Base-by-base conservation (phyloP, 2,113 vertebrate genomes). In the Suricata suricatta region DNA sequence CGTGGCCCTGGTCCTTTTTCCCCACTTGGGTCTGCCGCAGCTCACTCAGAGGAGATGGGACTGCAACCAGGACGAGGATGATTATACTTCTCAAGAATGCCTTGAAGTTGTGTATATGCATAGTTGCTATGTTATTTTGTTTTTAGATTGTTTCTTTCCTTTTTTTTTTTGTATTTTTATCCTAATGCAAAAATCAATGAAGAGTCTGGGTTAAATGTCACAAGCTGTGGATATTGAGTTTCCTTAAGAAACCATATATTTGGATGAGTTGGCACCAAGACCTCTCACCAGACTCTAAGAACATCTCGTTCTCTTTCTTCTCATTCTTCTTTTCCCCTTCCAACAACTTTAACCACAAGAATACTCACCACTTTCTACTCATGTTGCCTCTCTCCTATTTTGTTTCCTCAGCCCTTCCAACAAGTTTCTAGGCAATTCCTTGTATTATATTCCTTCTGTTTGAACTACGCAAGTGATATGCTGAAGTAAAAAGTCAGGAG, bases 231-330 rank as follows among this genome's bases (percentile, higher is more conserved):
- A 41, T 90, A 96, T 98, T 96, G 76, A 60, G 41, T 97, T 98
- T 97, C 97, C 52, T 41, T 82, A 82, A 90, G 96, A 97, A 97
- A 92, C 92, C 80, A 72, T 93, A 76, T 95, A 90, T 84, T 94
- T 96, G 96, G 93, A 85, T 90, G 52, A 96, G 21, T 90, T 96
- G 90, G 95, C 90, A 90, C 57, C 23, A n/a, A 86, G 74, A 88
- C 17, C 63, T 92, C 92, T 84, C 63, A 41, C 50, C 88, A 96
- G 66, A 72, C n/a, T 94, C 81, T 89, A 44, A 93, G 97, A 97
- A 96, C 87, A 84, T 96, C 88, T 63, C 5, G 80, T 96, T 60
- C 92, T 97, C 21, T 82, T 89, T 68, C 85, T 66, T 25, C 87
- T 92, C 57, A 57, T 87, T 91, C 96, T 88, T 95, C 57, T 96